Evolutionary conservation across 2,888 invertebrate species (phyloP).

Genomic region (Exephanes ischioxanthus): DNA sequence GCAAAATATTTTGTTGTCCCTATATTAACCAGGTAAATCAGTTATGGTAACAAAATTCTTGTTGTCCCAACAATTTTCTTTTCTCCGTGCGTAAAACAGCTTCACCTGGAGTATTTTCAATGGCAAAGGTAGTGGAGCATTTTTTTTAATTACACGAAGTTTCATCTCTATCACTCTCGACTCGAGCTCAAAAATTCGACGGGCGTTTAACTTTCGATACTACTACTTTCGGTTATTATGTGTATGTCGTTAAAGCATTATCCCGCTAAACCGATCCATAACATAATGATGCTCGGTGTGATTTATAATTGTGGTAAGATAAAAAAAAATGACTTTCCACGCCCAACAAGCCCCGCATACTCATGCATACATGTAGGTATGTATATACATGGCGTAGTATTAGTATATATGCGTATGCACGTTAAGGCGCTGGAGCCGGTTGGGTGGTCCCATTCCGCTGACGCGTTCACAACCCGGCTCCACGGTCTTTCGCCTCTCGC

Average conservation of each 20-base stretch:
- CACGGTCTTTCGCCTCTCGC: constrained; percentile 68
- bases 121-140: neutral
- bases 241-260: constrained; percentile 1
- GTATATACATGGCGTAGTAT: constrained; percentile 53
- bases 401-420: constrained; percentile 74
- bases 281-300: constrained; percentile 41
- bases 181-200: neutral
- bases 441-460: constrained; percentile 84
- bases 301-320: constrained; percentile 49
- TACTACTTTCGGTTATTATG: neutral
- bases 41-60: too few relatives aligned
- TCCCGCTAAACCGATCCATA: constrained; percentile 31
- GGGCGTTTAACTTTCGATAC: neutral
- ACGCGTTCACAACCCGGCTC: constrained; percentile 83
- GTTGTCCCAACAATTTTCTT: too few relatives aligned
- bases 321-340: constrained; percentile 53
- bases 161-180: neutral
- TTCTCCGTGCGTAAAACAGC: too few relatives aligned
- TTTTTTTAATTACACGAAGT: neutral
- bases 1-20: too few relatives aligned
- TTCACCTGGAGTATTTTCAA: too few relatives aligned
- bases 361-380: constrained; percentile 44
- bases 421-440: constrained; percentile 79
- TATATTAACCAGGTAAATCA: too few relatives aligned
- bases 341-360: constrained; percentile 1